A percentile compares a stretch with the other conserved stretches of the same genome.
These are phyloP conservation scores for Apaloderma vittatum DNA, from an alignment of 2,113 vertebrate genomes.

Conservation along the genomic window DNA sequence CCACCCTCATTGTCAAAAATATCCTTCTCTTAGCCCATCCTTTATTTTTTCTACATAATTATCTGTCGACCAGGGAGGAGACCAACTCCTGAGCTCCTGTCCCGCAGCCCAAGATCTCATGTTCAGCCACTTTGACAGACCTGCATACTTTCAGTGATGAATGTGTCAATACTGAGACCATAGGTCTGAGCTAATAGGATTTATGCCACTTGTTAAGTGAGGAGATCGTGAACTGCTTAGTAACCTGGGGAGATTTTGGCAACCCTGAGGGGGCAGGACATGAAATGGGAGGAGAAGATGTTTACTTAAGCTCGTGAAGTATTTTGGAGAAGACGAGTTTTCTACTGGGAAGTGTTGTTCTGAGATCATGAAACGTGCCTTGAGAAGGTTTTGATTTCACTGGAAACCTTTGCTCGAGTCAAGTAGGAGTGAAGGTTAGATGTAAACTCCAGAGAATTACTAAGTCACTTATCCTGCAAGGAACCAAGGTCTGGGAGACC, in stretches of 20 bases:
- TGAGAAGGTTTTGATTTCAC: background rate
- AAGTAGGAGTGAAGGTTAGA: background rate
- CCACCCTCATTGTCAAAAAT: too few species aligned
- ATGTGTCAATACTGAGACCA: background rate
- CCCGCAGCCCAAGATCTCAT: background rate
- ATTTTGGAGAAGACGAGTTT: background rate
- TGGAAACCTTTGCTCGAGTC: background rate
- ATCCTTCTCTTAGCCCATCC: background rate
- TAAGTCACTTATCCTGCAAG: background rate
- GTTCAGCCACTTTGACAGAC: background rate
- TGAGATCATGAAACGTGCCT: background rate
- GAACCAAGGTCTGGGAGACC: background rate
- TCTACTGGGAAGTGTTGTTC: background rate
- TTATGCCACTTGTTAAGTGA: background rate
- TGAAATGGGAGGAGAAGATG: background rate
- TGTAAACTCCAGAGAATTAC: background rate
- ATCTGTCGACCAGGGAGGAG: background rate
- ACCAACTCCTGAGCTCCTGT: background rate
- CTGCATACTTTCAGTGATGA: background rate
- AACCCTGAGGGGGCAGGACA: accelerated
- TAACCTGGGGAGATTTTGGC: background rate
- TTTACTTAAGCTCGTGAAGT: background rate
- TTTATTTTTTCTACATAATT: background rate
- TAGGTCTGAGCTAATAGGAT: background rate
- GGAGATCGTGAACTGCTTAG: background rate